Evolutionary conservation across 2,888 invertebrate genomes (phyloP), one percentile per base, ranked within the genome.

Genomic region (Trichopria drosophilae): DNA sequence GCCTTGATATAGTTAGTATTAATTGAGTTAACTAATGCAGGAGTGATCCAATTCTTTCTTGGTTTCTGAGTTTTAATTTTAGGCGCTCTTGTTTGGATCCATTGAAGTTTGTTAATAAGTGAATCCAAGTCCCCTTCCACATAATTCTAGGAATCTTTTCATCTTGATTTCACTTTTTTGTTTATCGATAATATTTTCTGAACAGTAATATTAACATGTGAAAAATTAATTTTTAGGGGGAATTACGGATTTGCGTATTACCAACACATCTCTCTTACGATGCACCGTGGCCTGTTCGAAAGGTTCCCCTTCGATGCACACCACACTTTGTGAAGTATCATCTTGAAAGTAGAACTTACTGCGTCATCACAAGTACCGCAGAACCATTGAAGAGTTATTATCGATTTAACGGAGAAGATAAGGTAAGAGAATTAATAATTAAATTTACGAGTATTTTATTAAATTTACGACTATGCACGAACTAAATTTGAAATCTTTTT

Each of bases 321-420:
- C 93, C 97, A 0, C 92, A 93, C 72, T 91, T 90, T 75, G 88
- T 97, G 20, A 88, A 90, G 1, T 99, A 95, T 78, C 95, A 97
- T 79, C 80, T 90, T 37, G 96, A 97, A 78, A 93, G 92, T 60
- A 90, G 91, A 76, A 93, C 95, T 0, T 97, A 96, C 76, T 94
- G 93, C 68, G 83, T 98, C 10, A 90, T 94, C 1, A 88, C 90
- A 0, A 92, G 93, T 63, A 80, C 79, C 19, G 80, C 88, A 10
- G 85, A 87, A 63, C 83, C 88, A 1, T 83, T 88, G 7, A 84
- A 83, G 52, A 81, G 87, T 63, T 90, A 95, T 73, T 95, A 92
- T 72, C 86, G 88, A 72, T 91, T 95, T 69, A 93, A 93, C 62
- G 93, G 94, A 0, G 97, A 97, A 76, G 97, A 98, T 64, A 94